phyloP scores from a whole-genome alignment of 2,797 vertebrate genomes.

The Acanthurus tractus region DNA sequence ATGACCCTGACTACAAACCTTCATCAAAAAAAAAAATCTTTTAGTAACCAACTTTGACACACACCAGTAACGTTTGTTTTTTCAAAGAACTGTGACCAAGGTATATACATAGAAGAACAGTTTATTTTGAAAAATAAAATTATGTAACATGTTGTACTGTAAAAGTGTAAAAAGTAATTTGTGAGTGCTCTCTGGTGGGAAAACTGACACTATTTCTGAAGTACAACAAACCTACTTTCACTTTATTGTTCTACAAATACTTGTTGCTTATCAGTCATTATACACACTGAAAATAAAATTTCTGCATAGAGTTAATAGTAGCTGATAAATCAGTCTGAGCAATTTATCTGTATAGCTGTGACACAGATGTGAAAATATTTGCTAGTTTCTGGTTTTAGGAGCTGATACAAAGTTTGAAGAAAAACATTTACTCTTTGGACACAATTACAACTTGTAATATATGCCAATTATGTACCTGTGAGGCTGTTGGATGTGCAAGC shows the following conservation, averaged over 20 bases:
- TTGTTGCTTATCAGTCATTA: neutral
- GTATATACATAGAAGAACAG: neutral
- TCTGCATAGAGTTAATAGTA: neutral
- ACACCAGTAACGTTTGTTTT: too few species aligned
- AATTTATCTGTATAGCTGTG: neutral
- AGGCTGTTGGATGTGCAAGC: too few species aligned
- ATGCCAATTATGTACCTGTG: too few species aligned
- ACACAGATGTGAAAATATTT: neutral
- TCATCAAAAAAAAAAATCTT: conserved; percentile 38
- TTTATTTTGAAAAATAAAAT: too few species aligned
- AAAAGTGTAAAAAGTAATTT: neutral
- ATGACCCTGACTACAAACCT: conserved; percentile 76
- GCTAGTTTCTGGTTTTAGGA: neutral
- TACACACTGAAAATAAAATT: neutral
- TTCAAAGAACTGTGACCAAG: neutral
- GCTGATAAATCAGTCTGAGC: too few species aligned
- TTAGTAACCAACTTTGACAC: neutral
- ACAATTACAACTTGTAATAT: too few species aligned
- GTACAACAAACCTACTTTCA: neutral
- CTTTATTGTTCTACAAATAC: neutral
- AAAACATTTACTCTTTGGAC: too few species aligned
- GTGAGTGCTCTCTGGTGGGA: neutral
- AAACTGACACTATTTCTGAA: neutral
- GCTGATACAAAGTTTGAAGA: neutral
- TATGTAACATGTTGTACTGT: too few species aligned